These are phyloP conservation scores for Clivina fossor DNA, from an alignment of 2,888 invertebrate species.

Conservation along the genomic window DNA sequence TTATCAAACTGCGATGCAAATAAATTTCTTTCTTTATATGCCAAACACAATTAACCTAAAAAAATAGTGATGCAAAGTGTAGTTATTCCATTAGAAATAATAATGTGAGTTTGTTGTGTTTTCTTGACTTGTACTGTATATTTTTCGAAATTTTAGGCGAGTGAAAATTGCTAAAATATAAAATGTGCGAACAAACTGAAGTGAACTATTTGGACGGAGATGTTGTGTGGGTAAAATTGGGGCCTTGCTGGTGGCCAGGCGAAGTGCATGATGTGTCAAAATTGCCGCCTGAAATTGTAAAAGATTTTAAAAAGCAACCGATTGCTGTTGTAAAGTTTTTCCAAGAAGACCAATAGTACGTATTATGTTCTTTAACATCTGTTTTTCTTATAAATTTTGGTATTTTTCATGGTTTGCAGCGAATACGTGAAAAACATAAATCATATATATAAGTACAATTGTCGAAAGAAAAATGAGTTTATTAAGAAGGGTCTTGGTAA, in stretches of 20 bases:
- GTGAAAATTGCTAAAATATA: constrained; percentile 40
- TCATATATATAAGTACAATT: constrained; percentile 75
- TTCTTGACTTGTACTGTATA: constrained; percentile 12
- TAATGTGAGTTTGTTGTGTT: constrained; percentile 29
- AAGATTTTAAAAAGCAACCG: constrained; percentile 69
- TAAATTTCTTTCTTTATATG: constrained; percentile 18
- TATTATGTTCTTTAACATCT: constrained; percentile 39
- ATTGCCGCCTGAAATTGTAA: constrained; percentile 68
- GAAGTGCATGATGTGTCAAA: constrained; percentile 66
- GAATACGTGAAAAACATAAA: constrained; percentile 75
- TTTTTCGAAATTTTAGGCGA: constrained; percentile 18
- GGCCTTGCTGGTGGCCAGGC: constrained; percentile 84
- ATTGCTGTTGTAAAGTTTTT: constrained; percentile 83
- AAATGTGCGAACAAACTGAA: constrained; percentile 72
- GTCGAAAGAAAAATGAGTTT: constrained; percentile 76
- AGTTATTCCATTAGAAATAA: constrained; percentile 7
- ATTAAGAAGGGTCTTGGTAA: constrained; percentile 81
- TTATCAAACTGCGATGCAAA: constrained; percentile 27
- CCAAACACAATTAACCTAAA: constrained; percentile 26
- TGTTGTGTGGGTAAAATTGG: constrained; percentile 83
- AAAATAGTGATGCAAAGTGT: constrained; percentile 15
- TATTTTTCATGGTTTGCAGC: constrained; percentile 60
- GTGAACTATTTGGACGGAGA: constrained; percentile 71
- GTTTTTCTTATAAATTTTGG: constrained; percentile 21
- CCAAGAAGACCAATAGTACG: constrained; percentile 82